Base-by-base conservation (phyloP, 2,888 invertebrate genomes). In the Barypeithes pellucidus region DNA sequence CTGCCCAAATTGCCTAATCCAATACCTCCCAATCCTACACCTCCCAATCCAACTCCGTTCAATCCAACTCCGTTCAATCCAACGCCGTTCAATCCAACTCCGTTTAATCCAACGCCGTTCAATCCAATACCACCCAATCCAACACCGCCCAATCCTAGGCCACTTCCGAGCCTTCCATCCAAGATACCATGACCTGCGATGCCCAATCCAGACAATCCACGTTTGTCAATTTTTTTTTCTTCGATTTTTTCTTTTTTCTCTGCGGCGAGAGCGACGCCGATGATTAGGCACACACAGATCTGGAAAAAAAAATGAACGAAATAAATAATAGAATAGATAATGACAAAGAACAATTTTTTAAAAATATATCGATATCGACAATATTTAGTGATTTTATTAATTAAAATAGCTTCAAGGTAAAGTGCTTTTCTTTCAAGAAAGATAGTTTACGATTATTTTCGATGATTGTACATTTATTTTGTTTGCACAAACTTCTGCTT, bases 221-320 rank as follows among this genome's bases (percentile, higher is more conserved):
- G 81, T 77, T 85, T 85, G 63, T 81, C 83, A 12, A 83, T 81
- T 75, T 83, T 83, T 67, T 84, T 85, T 33, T 80, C 80, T 50
- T 79, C 77, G 11, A 52, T 67, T 59, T 70, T 77, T 43, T 70
- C 73, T 20, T 63, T 75, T 59, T 81, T 78, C 43, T 78, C 78
- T 59, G 77, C 77, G 47, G 81, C 80, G 16, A 80, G 62, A 24
- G 80, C 77, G 39, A 79, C 77, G 63, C 81, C 77, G 14, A 81
- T 73, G 47, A 84, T 70, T 18, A 84, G 74, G 69, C 81, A 79
- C 20, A 83, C 43, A 67, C 80, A 81, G 63, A 84, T 77, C 84
- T 84, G 73, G 11, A 80, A 80, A 24, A 75, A 52, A 43, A 62
- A 74, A 50, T 12, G 5, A 11, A 11, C 16, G 16, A 33, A 33